Evolutionary conservation across 2,113 vertebrate genomes (phyloP), one percentile per base, ranked within the genome.

Genomic region (Campylomormyrus tamandua): DNA sequence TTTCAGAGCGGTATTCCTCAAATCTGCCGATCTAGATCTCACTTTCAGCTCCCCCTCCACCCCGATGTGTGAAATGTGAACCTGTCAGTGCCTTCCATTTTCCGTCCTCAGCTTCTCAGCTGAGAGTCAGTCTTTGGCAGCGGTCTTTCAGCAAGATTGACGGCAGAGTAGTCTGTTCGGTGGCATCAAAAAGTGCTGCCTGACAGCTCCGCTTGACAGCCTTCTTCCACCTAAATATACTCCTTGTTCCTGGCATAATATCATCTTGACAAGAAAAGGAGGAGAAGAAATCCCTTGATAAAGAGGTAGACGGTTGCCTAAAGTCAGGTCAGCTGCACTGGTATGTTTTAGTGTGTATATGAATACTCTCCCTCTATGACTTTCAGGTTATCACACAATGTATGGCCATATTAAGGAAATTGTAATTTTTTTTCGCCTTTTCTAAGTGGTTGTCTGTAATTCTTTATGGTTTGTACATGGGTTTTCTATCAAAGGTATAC

Each of bases 121-220:
- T 87, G 85, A 87, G 89, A 93, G 90, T 94, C 93, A 94, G 93
- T 94, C 93, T 92, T 94, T 94, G 93, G 94, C 92, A 93, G 92
- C 92, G 89, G 93, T 91, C 92, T 91, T 91, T 93, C 90, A 92
- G 89, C 91, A 90, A 94, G 95, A 95, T 91, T 95, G 95, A 95
- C 95, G 92, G 93, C 92, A 91, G 90, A 94, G 93, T 77, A 87
- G 93, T 92, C 90, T 92, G 94, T 94, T 93, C 87, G 89, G 91
- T 93, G 93, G 93, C 94, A 93, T 96, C 93, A 94, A 90, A 95
- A 94, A 94, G 94, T 93, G 91, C 93, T 91, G 93, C 89, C 93
- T 93, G 95, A 95, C 95, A 94, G 92, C 92, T 92, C 92, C 91
- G 94, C 95, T 93, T 95, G 94, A 95, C 95, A 94, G 93, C 90